Conservation (phyloP, 2,113 vertebrate genomes). For the Crotophaga sulcirostris region DNA sequence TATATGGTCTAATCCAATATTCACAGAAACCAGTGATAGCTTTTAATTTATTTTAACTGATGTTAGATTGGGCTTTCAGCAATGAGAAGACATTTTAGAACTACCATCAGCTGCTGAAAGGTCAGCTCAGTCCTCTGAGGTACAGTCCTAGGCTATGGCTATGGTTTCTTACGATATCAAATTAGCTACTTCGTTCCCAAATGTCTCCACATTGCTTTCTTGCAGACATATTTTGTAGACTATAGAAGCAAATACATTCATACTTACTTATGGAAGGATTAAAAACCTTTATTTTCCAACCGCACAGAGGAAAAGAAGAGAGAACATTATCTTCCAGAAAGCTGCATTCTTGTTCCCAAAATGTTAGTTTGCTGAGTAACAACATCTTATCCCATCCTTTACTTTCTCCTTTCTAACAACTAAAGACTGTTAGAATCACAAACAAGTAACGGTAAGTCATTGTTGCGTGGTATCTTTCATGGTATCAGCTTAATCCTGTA, state of each 20-base stretch:
- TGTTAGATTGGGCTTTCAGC: slow-evolving; percentile 31
- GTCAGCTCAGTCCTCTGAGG: slow-evolving; percentile 8
- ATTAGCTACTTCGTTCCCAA: slow-evolving; percentile 13
- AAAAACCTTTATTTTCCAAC: not conserved
- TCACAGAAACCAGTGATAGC: not conserved
- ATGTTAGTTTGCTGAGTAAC: not conserved
- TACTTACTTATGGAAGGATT: slow-evolving; percentile 12
- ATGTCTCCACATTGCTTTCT: slow-evolving; percentile 1
- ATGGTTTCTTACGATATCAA: slow-evolving; percentile 4
- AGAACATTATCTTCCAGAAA: not conserved
- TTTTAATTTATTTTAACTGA: slow-evolving; percentile 55
- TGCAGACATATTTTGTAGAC: not conserved
- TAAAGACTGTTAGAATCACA: not conserved
- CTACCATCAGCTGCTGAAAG: slow-evolving; percentile 13
- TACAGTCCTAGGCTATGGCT: not conserved
- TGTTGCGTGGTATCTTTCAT: not conserved
- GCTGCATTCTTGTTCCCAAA: not conserved
- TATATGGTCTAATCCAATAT: slow-evolving; percentile 17
- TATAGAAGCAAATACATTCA: not conserved
- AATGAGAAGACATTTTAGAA: slow-evolving; percentile 29
- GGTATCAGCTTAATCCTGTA: not conserved
- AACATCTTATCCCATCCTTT: not conserved
- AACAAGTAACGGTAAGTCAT: not conserved
- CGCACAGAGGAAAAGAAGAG: not conserved
- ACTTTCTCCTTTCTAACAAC: not conserved